phyloP scores from a whole-genome alignment of 2,113 vertebrate genomes.

The Zosterops borbonicus region DNA sequence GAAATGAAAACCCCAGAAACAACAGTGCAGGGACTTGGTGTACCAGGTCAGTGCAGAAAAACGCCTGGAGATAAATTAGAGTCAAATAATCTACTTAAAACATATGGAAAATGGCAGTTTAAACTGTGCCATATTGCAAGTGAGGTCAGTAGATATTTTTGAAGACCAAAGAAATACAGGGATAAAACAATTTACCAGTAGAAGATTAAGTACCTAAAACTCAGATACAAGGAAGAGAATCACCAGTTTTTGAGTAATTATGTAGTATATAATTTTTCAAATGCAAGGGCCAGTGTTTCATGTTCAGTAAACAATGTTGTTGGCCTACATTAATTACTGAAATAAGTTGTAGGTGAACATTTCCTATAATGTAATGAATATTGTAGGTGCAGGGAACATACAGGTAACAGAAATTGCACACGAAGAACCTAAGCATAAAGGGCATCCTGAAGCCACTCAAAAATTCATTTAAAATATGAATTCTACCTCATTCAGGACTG shows the following conservation, averaged over 20 bases:
- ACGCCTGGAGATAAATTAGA: conserved; percentile 8
- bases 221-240: background rate
- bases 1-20: conserved; percentile 5
- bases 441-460: accelerated
- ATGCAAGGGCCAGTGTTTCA: background rate
- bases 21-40: background rate
- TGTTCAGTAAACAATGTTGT: background rate
- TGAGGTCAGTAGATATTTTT: background rate
- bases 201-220: background rate
- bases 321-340: background rate
- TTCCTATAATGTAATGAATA: background rate
- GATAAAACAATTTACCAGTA: background rate
- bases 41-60: conserved; percentile 33
- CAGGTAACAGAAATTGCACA: background rate
- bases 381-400: background rate
- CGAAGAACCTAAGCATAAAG: background rate
- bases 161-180: background rate
- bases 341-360: background rate
- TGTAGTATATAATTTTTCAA: background rate
- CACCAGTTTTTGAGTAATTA: background rate
- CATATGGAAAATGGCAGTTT: background rate
- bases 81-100: background rate
- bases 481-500: background rate
- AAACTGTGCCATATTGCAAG: background rate
- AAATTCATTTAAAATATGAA: background rate